Evolutionary conservation across 2,797 vertebrate genomes (phyloP).

Genomic region (Toxotes lorentzi): DNA sequence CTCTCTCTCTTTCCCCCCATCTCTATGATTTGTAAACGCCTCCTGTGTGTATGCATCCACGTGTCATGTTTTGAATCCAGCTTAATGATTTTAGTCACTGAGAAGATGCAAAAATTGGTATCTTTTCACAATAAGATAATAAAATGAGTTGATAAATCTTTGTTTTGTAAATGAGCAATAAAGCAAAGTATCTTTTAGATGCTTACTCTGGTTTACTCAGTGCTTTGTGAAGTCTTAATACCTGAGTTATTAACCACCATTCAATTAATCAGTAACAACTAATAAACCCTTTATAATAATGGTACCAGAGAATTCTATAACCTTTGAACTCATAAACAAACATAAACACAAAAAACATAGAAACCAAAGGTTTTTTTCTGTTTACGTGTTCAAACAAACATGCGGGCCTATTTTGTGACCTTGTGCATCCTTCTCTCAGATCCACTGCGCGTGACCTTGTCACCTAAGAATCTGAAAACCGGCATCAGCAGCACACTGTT

Average conservation of each 20-base stretch:
- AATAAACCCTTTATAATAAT: neutral
- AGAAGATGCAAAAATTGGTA: constrained; percentile 3
- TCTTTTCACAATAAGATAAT: neutral
- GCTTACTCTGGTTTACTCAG: too few species aligned
- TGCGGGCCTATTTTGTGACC: neutral
- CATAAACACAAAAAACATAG: neutral
- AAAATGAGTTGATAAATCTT: too few species aligned
- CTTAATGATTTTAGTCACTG: constrained; percentile 6
- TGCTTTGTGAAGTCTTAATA: too few species aligned
- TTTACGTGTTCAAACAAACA: constrained; percentile 14
- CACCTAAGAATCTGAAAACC: constrained; percentile 98
- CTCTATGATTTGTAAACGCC: constrained; percentile 38
- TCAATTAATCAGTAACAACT: neutral
- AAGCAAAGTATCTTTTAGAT: neutral
- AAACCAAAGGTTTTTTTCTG: neutral
- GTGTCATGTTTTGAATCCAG: constrained; percentile 20
- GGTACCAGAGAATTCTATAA: too few species aligned
- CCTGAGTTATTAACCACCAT: neutral
- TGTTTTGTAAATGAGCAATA: constrained; percentile 2
- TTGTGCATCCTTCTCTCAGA: constrained; percentile 79
- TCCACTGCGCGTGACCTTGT: constrained; percentile 95
- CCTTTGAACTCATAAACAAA: neutral
- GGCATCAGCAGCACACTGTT: constrained; percentile 98
- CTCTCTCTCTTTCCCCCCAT: constrained; percentile 31
- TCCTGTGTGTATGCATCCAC: constrained; percentile 28